phyloP scores from a whole-genome alignment of 2,113 vertebrate species.

The Passerina amoena region DNA sequence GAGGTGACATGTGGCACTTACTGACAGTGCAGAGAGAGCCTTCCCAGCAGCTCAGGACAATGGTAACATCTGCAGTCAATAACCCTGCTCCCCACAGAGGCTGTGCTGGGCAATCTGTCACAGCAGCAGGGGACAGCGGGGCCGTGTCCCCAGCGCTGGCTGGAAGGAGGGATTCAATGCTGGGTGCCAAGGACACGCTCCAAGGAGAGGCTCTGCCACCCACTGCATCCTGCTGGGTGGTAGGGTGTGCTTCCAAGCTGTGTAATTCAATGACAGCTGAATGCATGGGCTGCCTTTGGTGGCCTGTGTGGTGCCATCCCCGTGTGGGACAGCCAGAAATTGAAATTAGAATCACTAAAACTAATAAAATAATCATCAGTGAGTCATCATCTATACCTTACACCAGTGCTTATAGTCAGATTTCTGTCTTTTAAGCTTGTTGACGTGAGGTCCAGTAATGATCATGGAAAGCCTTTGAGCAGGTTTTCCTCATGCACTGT shows the following conservation, averaged over 20 bases:
- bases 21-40: neutral
- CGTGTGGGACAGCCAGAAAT: neutral
- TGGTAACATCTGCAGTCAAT: neutral
- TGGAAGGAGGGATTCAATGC: neutral
- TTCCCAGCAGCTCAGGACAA: neutral
- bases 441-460: neutral
- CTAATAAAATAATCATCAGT: neutral
- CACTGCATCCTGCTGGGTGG: neutral
- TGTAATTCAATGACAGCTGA: neutral
- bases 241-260: neutral
- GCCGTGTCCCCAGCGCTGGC: accelerated
- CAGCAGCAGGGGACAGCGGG: accelerated
- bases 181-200: accelerated
- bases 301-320: neutral
- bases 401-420: neutral
- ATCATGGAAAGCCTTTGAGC: neutral
- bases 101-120: neutral
- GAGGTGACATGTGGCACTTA: neutral
- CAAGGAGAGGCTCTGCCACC: neutral
- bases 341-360: neutral
- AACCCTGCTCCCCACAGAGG: neutral
- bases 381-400: neutral
- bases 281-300: neutral
- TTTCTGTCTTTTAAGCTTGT: neutral
- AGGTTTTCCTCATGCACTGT: neutral